Evolutionary conservation across 2,888 invertebrate species (phyloP), one percentile per base, ranked within the genome.

Genomic region (Oscheius sp.): DNA sequence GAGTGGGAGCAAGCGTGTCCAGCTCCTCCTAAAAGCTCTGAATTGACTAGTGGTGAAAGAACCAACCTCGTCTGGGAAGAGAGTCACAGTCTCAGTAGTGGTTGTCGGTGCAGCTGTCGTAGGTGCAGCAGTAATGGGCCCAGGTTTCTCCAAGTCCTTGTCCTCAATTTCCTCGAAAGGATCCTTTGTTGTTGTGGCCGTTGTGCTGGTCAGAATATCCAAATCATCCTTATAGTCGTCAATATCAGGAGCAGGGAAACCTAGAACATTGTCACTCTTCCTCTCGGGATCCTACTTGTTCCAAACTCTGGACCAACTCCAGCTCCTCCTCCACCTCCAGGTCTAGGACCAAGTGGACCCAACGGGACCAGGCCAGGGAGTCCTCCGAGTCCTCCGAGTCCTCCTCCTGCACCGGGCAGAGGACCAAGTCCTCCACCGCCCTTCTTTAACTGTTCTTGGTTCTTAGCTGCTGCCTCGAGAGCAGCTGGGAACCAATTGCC

Each of bases 401-500:
- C 51, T 33, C 66, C 66, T 9, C 55, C 55, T 21, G 9, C 55
- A 13, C 21, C 29, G 21, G 29, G 29, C 2, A 21, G n/a, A 3
- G n/a, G 7, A 3, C 42, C 42, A 29, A 62, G 62, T 53, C 66
- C 68, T 35, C 65, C 65, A 29, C 65, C 57, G 11, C 5, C 29
- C 5, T 57, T 73, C 4, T 37, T 50, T 1, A 73, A 7, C n/a
- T 13, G 21, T 65, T 55, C 65, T 47, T 71, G 70, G 33, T 75
- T 79, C 51, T 82, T 82, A 11, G 82, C 82, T 11, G 79, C 77
- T 47, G 79, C 75, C 58, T 87, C 87, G 21, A 87, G 63, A 33
- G 84, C 86, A 13, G 86, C 85, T 13, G 87, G 87, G 70, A 87
- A 87, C 87, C 87, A 87, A 62, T 82, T 79, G 53, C 78, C 83